Conservation (phyloP, 2,113 vertebrate species). For the Protobothrops mucrosquamatus region DNA sequence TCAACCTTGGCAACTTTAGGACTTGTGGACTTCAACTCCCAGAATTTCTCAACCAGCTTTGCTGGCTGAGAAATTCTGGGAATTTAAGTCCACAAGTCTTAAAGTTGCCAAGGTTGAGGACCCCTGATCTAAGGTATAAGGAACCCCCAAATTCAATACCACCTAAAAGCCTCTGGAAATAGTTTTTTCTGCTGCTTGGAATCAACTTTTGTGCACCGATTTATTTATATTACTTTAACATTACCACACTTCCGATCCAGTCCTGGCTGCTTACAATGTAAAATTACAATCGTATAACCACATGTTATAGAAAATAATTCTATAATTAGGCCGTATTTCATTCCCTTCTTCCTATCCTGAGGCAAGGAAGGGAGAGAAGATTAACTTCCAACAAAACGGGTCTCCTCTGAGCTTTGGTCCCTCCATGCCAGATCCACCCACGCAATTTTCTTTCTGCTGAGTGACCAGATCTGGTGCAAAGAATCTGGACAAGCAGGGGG, state of each 20-base stretch:
- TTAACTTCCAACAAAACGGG: not conserved
- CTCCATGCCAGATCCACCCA: no score
- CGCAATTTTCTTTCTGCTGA: not conserved
- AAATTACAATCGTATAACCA: not conserved
- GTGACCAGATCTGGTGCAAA: not conserved
- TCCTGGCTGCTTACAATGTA: not conserved
- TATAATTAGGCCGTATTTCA: not conserved
- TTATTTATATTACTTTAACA: not conserved
- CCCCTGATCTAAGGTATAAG: not conserved
- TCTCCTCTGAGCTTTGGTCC: not conserved
- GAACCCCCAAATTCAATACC: not conserved
- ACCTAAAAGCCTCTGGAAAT: not conserved
- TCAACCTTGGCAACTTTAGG: not conserved
- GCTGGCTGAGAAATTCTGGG: no score
- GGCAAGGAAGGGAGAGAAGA: not conserved
- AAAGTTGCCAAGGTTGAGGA: not conserved
- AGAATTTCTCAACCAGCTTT: not conserved
- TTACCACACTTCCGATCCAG: not conserved
- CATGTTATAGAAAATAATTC: not conserved
- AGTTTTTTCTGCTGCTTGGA: not conserved
- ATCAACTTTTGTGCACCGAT: not conserved
- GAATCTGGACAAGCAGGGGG: not conserved
- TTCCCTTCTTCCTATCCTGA: not conserved
- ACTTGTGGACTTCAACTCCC: not conserved
- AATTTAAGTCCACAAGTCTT: not conserved